Evolutionary conservation across 2,113 vertebrate genomes (phyloP), one percentile per base, ranked within the genome.

Genomic region (Rhagologus leucostigma): DNA sequence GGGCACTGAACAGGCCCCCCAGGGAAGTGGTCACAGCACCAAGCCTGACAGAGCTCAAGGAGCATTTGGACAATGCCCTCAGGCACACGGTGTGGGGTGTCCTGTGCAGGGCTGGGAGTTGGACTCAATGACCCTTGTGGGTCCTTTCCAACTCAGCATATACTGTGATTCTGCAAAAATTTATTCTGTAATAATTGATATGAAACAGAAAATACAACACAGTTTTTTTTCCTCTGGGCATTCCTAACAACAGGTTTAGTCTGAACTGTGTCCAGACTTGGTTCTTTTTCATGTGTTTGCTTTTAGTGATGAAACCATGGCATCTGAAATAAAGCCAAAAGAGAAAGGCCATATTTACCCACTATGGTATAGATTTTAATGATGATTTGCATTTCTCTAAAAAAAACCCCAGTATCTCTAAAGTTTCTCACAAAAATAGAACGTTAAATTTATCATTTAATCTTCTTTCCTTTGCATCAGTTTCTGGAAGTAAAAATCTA

Each of bases 371-470:
- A 39, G 12, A 70, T 56, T 35, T 35, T 3, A 69, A 41, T 46
- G 44, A 57, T 46, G 7, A 67, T 47, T 87, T 42, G 7, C 35
- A 23, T 18, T 53, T 44, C 8, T 55, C 2, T 26, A 29, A 50
- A 41, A 21, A 55, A 46, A 4, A 0, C 0, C 6, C 4, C 3
- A 20, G 3, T n/a, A 13, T 52, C 7, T 37, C 6, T 80, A 32
- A 46, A 14, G 4, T 75, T 60, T 60, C 29, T 42, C 16, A 67
- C 11, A 57, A 71, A 67, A n/a, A 46, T 18, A 60, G 9, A 86
- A 33, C 1, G 37, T 12, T 44, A 41, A 6, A 46, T 55, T 50
- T 79, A 37, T 56, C 6, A n/a, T n/a, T 33, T 70, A 27, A 44
- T 39, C 2, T 49, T 42, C 5, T 49, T 53, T 44, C 33, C 11